Evolutionary conservation across 2,113 vertebrate species (phyloP).

Genomic region (Myanophis thanlyinensis): DNA sequence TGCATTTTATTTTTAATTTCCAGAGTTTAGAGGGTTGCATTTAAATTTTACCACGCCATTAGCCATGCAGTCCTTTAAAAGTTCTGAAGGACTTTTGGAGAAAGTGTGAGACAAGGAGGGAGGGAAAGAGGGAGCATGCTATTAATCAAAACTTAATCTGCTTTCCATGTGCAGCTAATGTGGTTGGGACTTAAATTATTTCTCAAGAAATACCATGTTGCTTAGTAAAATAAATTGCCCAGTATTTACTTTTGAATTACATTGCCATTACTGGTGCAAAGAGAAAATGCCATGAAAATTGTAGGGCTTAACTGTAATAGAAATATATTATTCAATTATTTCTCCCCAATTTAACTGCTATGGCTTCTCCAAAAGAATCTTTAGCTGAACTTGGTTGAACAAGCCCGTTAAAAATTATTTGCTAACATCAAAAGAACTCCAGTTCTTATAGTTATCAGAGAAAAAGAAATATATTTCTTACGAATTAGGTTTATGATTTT

Average conservation of each 20-base stretch:
- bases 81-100: not conserved
- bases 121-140: not conserved
- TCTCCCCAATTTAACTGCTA: not conserved
- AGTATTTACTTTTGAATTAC: conserved; percentile 17
- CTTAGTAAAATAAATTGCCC: not conserved
- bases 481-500: not conserved
- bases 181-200: not conserved
- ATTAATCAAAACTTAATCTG: conserved; percentile 6
- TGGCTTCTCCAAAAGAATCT: not conserved
- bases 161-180: not conserved
- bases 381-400: not conserved
- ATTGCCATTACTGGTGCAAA: not conserved
- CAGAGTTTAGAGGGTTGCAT: not conserved
- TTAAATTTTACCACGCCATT: conserved; percentile 10
- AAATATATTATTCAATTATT: not conserved
- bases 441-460: not conserved
- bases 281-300: not conserved
- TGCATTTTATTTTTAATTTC: not conserved
- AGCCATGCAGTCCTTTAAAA: not conserved
- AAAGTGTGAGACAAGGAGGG: not conserved
- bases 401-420: not conserved
- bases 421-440: not conserved
- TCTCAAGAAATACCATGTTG: not conserved
- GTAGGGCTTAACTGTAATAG: not conserved
- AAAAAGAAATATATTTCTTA: not conserved